Percentiles rank a stretch among this genome's conserved stretches.
phyloP scores from a whole-genome alignment of 2,888 invertebrate species.

The Lamproptera curius region DNA sequence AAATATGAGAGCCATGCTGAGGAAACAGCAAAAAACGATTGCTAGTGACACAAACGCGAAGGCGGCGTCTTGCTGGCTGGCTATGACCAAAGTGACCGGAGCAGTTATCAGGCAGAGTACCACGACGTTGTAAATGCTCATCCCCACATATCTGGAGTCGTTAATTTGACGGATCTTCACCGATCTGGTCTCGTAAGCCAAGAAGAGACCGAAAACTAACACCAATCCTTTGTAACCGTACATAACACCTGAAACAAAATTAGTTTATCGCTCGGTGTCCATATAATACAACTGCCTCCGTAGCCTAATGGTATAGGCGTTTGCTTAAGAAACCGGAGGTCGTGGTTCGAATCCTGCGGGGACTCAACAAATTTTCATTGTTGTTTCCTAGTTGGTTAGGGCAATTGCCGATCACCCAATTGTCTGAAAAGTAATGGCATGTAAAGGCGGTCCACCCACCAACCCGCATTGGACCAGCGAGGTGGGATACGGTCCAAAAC shows the following conservation, averaged over 20 bases:
- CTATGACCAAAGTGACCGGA: constrained; percentile 97
- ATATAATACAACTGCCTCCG: too few relatives aligned
- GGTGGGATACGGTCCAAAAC: too few relatives aligned
- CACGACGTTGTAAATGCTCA: constrained; percentile 99
- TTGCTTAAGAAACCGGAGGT: too few relatives aligned
- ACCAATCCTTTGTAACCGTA: constrained; percentile 98
- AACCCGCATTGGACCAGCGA: too few relatives aligned
- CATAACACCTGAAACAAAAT: constrained; percentile 86
- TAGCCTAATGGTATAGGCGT: too few relatives aligned
- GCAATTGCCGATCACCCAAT: too few relatives aligned
- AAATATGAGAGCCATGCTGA: constrained; percentile 99
- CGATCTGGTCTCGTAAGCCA: constrained; percentile 98
- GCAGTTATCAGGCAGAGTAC: constrained; percentile 98
- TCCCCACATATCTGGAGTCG: constrained; percentile 98
- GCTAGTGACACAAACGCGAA: constrained; percentile 98
- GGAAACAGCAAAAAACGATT: constrained; percentile 98
- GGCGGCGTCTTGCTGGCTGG: constrained; percentile 97
- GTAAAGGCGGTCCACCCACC: too few relatives aligned
- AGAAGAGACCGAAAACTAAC: constrained; percentile 96
- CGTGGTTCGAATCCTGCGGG: too few relatives aligned
- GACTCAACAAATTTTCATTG: too few relatives aligned
- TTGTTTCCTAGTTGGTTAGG: too few relatives aligned
- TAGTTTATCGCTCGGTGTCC: too few relatives aligned
- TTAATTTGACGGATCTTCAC: constrained; percentile 98
- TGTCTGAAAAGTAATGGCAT: too few relatives aligned